A percentile compares a stretch with the other conserved stretches of the same genome.
Evolutionary conservation across 2,888 invertebrate genomes (phyloP).

Genomic region (Coecobrya sp.): DNA sequence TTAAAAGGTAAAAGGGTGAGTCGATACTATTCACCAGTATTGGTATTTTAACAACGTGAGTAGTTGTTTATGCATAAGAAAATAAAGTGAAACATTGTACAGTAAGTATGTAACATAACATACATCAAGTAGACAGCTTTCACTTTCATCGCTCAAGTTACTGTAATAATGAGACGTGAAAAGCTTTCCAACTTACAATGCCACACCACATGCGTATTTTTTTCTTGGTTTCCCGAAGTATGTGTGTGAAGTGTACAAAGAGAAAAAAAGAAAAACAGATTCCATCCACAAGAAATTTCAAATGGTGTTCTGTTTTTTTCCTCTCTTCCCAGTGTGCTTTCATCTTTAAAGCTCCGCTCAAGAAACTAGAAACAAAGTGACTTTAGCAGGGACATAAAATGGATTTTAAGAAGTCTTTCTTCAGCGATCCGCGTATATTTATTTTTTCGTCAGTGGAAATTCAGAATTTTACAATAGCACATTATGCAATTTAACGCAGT

Average conservation of each 20-base stretch:
- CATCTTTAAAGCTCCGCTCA: background rate
- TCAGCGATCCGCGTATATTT: background rate
- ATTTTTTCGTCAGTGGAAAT: too few species aligned
- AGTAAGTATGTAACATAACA: background rate
- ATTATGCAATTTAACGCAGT: too few species aligned
- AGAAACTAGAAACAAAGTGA: background rate
- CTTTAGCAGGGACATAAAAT: background rate
- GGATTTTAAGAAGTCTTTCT: background rate
- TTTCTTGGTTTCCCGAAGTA: too few species aligned
- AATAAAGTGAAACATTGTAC: background rate
- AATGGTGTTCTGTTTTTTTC: background rate
- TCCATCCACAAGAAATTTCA: background rate
- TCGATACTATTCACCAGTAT: background rate
- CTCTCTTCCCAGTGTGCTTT: background rate
- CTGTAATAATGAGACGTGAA: slow-evolving; percentile 60
- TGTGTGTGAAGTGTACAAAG: background rate
- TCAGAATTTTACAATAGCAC: too few species aligned
- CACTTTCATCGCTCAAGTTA: slow-evolving; percentile 49
- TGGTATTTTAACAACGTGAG: background rate
- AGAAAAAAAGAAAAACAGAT: background rate
- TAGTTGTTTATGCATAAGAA: background rate
- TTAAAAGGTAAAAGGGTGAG: background rate
- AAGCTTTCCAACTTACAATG: slow-evolving; percentile 14
- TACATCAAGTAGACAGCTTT: slow-evolving; percentile 43
- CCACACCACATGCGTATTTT: slow-evolving; percentile 19